Evolutionary conservation across 2,888 invertebrate genomes (phyloP).

Genomic region (Gasteruption jaculator): DNA sequence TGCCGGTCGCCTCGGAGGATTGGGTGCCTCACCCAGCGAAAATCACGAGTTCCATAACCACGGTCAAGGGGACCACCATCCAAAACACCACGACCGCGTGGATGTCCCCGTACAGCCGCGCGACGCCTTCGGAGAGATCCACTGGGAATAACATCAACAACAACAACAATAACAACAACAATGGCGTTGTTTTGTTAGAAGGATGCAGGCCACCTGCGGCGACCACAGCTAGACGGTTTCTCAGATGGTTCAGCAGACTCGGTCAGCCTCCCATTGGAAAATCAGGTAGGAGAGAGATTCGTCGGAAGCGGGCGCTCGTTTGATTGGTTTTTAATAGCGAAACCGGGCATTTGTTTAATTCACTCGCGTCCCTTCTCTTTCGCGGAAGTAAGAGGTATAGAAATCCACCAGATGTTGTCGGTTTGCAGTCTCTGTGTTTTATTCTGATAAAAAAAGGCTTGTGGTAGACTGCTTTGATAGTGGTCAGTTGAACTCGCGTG

Average conservation of each 20-base stretch:
- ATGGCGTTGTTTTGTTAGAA: slow-evolving; percentile 41
- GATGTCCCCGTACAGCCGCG: slow-evolving; percentile 42
- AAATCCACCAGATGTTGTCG: too few species aligned
- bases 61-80: slow-evolving; percentile 38
- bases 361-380: neutral
- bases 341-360: neutral
- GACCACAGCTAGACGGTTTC: slow-evolving; percentile 54
- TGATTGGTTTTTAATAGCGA: neutral
- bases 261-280: slow-evolving; percentile 56
- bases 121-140: slow-evolving; percentile 28
- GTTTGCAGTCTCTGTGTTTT: too few species aligned
- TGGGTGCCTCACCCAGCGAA: slow-evolving; percentile 43
- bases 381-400: neutral
- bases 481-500: too few species aligned
- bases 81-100: slow-evolving; percentile 40
- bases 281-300: slow-evolving; percentile 48
- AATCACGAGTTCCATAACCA: slow-evolving; percentile 40
- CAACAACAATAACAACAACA: slow-evolving; percentile 34
- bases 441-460: too few species aligned
- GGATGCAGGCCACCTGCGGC: slow-evolving; percentile 43
- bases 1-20: slow-evolving; percentile 42
- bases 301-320: neutral
- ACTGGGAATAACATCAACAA: slow-evolving; percentile 26
- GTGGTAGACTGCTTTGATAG: too few species aligned
- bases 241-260: slow-evolving; percentile 56